Conservation (phyloP, 2,888 invertebrate genomes). For the Microctonus aethiopoides region DNA sequence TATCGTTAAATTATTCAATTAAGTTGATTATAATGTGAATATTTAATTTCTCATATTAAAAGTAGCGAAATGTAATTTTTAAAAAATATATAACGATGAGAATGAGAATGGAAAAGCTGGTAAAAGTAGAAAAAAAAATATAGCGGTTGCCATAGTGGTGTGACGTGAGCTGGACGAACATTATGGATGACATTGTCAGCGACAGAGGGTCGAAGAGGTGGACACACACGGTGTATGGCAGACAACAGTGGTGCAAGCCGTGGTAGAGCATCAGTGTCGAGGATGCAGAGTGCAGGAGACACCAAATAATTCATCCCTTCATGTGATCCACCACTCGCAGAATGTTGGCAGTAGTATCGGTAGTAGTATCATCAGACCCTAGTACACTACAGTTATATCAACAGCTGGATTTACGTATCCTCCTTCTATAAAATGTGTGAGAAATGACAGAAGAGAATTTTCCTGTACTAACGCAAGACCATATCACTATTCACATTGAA, state of each 20-base stretch:
- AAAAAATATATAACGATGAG: background rate
- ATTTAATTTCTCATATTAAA: too few relatives aligned
- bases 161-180: constrained; percentile 43
- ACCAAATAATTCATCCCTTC: constrained; percentile 64
- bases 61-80: too few relatives aligned
- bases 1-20: too few relatives aligned
- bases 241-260: constrained; percentile 30
- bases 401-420: background rate
- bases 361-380: background rate
- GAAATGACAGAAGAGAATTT: background rate
- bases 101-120: background rate
- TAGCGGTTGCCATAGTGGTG: background rate
- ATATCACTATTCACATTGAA: background rate
- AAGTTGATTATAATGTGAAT: too few relatives aligned
- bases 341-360: background rate
- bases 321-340: constrained; percentile 30
- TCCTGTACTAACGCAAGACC: background rate
- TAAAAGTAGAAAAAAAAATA: constrained; percentile 2
- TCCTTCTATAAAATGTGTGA: background rate
- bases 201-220: constrained; percentile 42
- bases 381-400: background rate
- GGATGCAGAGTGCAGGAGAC: constrained; percentile 59
- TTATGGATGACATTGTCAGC: constrained; percentile 63
- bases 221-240: constrained; percentile 4
- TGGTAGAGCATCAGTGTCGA: constrained; percentile 52